Percentiles rank a stretch among this genome's conserved stretches.
phyloP scores from a whole-genome alignment of 2,888 invertebrate genomes.

The Polyommatus icarus region DNA sequence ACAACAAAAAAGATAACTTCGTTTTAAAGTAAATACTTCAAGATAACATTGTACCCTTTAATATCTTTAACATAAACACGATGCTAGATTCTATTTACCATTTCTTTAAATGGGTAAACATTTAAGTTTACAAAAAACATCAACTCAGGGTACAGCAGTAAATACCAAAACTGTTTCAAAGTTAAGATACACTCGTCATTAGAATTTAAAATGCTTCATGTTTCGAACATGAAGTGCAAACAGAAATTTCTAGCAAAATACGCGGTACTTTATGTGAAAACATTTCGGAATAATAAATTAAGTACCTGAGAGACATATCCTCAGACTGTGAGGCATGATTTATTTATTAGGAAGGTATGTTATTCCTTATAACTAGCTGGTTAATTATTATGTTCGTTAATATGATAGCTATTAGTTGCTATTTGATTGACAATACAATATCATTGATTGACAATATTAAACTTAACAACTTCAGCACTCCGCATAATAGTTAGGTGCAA shows the following conservation, averaged over 20 bases:
- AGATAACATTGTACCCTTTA: too few relatives aligned
- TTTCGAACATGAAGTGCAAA: neutral
- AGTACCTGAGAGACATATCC: neutral
- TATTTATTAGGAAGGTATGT: neutral
- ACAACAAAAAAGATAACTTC: too few relatives aligned
- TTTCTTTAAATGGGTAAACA: neutral
- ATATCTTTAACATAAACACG: too few relatives aligned
- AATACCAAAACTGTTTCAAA: neutral
- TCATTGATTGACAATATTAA: too few relatives aligned
- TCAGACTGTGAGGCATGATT: neutral
- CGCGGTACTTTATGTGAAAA: conserved; percentile 15
- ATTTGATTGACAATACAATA: too few relatives aligned
- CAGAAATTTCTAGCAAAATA: conserved; percentile 1
- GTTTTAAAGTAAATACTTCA: too few relatives aligned
- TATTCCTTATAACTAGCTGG: neutral
- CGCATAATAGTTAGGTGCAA: too few relatives aligned
- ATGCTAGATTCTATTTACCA: neutral
- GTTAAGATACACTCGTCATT: neutral
- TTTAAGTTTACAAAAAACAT: neutral
- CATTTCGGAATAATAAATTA: conserved; percentile 18
- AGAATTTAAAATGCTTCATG: conserved; percentile 22
- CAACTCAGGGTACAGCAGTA: neutral
- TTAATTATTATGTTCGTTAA: neutral
- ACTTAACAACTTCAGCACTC: too few relatives aligned
- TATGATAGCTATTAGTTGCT: too few relatives aligned